phyloP scores from a whole-genome alignment of 2,888 invertebrate species.

The Melinopterus prodromus region DNA sequence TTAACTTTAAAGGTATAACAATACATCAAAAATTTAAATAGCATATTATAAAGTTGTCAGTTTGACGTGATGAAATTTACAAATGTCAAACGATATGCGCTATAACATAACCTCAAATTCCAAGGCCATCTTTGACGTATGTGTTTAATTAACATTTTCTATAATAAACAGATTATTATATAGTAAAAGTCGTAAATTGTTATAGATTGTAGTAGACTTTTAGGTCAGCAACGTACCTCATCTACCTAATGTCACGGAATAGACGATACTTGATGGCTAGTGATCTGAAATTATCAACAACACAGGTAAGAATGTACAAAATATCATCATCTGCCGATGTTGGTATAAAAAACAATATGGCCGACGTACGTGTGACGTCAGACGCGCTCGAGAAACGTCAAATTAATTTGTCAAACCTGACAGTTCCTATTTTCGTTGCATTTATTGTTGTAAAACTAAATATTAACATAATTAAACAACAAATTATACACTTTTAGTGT shows the following conservation, averaged over 20 bases:
- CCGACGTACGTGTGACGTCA: too few relatives aligned
- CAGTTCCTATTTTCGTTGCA: too few relatives aligned
- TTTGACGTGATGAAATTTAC: not conserved
- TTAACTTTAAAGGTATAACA: constrained; percentile 61
- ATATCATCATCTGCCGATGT: constrained; percentile 5
- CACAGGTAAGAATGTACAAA: constrained; percentile 69
- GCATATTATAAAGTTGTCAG: not conserved
- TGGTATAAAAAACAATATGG: too few relatives aligned
- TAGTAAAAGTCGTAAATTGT: not conserved
- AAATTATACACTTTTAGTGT: constrained; percentile 64
- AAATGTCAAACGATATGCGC: not conserved
- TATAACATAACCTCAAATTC: too few relatives aligned
- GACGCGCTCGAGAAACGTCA: too few relatives aligned
- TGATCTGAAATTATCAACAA: constrained; percentile 84
- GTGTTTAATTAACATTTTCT: too few relatives aligned
- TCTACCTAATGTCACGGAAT: constrained; percentile 80
- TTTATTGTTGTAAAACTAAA: too few relatives aligned
- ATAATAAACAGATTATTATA: too few relatives aligned
- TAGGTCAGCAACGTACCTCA: constrained; percentile 43
- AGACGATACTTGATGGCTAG: constrained; percentile 86
- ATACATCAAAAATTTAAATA: not conserved
- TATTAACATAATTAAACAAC: not conserved
- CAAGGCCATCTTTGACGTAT: too few relatives aligned
- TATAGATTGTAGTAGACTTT: constrained; percentile 36
- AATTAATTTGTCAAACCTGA: too few relatives aligned